These are phyloP conservation scores for Lasioglossum pauxillum DNA, from an alignment of 2,888 invertebrate species.

Conservation along the genomic window DNA sequence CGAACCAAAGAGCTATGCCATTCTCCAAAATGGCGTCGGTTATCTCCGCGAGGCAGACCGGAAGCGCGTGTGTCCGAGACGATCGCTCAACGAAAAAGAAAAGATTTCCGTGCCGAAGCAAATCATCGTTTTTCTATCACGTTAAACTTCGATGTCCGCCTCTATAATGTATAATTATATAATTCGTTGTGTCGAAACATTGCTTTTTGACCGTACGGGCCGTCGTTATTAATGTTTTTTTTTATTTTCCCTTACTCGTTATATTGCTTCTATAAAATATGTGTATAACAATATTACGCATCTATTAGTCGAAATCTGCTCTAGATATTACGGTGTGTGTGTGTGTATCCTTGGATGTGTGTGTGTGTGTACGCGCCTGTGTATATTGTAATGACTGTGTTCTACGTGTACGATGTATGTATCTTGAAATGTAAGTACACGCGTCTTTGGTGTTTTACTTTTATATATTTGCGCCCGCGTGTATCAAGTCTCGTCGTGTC, in stretches of 20 bases:
- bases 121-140: constrained; percentile 59
- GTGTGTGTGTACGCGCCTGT: constrained; percentile 4
- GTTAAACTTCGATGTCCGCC: constrained; percentile 77
- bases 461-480: not conserved
- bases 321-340: constrained; percentile 57
- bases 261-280: constrained; percentile 81
- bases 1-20: not conserved
- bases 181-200: constrained; percentile 85
- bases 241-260: constrained; percentile 53
- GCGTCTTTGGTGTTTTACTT: not conserved
- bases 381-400: constrained; percentile 3
- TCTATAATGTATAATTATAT: constrained; percentile 76
- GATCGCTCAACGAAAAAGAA: constrained; percentile 40
- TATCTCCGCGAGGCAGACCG: constrained; percentile 15
- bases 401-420: constrained; percentile 10
- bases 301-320: constrained; percentile 68
- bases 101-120: constrained; percentile 61
- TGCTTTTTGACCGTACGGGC: constrained; percentile 81
- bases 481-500: constrained; percentile 26
- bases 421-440: not conserved
- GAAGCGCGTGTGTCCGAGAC: constrained; percentile 51
- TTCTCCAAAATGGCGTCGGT: not conserved
- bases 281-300: constrained; percentile 77
- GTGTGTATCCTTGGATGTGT: constrained; percentile 4
- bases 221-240: constrained; percentile 63